Conservation (phyloP, 2,888 invertebrate species). For the Pseudococcus longispinus region DNA sequence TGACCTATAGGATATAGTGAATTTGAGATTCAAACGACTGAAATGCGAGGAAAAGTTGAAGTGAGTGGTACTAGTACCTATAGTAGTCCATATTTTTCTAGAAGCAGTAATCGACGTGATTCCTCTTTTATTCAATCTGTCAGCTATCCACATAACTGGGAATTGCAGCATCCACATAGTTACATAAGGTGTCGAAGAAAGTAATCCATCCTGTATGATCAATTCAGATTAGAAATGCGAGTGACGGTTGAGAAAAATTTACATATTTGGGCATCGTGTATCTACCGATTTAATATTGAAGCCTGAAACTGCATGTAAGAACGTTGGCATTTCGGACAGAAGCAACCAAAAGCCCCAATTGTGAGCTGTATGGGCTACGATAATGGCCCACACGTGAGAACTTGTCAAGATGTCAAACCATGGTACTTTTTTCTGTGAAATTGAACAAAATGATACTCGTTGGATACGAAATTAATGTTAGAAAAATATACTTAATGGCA, state of each 20-base stretch:
- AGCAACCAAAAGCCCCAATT: conserved; percentile 86
- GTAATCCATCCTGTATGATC: conserved; percentile 64
- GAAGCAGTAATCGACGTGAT: conserved; percentile 67
- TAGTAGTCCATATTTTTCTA: conserved; percentile 73
- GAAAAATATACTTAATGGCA: too few species aligned
- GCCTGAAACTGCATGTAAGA: conserved; percentile 75
- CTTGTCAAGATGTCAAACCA: conserved; percentile 74
- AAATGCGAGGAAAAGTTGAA: too few species aligned
- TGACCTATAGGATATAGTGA: conserved; percentile 36
- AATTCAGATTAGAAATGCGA: neutral
- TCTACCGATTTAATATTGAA: conserved; percentile 75
- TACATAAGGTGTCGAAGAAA: conserved; percentile 77
- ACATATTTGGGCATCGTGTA: conserved; percentile 47
- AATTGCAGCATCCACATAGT: conserved; percentile 76
- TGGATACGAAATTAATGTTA: too few species aligned
- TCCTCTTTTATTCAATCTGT: conserved; percentile 67
- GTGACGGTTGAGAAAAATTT: neutral
- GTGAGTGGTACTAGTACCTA: conserved; percentile 60
- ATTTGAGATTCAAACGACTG: neutral
- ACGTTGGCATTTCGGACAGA: conserved; percentile 81
- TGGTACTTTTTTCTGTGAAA: conserved; percentile 67
- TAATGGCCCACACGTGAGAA: conserved; percentile 74
- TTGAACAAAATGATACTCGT: neutral
- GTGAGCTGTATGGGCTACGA: conserved; percentile 76
- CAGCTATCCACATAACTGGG: conserved; percentile 73